A percentile compares a stretch with the other conserved stretches of the same genome.
Conservation (phyloP, 2,888 invertebrate genomes). For the Metalampra italica region DNA sequence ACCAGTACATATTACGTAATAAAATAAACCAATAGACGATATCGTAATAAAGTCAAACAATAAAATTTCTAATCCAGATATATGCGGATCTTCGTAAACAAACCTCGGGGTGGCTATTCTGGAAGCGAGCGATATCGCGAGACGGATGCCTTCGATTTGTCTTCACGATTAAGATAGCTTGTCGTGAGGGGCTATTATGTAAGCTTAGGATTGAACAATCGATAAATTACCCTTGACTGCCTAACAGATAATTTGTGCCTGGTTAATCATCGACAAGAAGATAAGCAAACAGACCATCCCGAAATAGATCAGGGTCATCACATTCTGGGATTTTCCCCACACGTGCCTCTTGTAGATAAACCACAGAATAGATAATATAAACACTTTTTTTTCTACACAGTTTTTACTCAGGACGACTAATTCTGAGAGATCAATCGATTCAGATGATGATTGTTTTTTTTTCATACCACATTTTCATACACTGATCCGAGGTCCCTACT, state of each 20-base stretch:
- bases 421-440: too few relatives aligned
- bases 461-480: too few relatives aligned
- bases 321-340: too few relatives aligned
- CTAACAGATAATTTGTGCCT: not conserved
- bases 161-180: conserved; percentile 18
- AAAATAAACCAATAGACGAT: conserved; percentile 3
- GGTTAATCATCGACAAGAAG: not conserved
- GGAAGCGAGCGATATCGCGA: conserved; percentile 15
- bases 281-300: too few relatives aligned
- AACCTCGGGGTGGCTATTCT: conserved; percentile 9
- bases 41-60: conserved; percentile 5
- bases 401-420: too few relatives aligned
- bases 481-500: too few relatives aligned
- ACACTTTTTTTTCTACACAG: too few relatives aligned
- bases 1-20: not conserved
- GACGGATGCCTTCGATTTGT: conserved; percentile 27
- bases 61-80: conserved; percentile 6
- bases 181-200: conserved; percentile 13
- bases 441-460: too few relatives aligned
- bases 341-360: too few relatives aligned
- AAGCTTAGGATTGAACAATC: conserved; percentile 9
- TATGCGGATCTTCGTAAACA: conserved; percentile 2
- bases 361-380: too few relatives aligned
- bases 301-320: too few relatives aligned
- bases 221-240: conserved; percentile 6